Evolutionary conservation across 2,888 invertebrate genomes (phyloP).

Genomic region (Drosophila falleni): DNA sequence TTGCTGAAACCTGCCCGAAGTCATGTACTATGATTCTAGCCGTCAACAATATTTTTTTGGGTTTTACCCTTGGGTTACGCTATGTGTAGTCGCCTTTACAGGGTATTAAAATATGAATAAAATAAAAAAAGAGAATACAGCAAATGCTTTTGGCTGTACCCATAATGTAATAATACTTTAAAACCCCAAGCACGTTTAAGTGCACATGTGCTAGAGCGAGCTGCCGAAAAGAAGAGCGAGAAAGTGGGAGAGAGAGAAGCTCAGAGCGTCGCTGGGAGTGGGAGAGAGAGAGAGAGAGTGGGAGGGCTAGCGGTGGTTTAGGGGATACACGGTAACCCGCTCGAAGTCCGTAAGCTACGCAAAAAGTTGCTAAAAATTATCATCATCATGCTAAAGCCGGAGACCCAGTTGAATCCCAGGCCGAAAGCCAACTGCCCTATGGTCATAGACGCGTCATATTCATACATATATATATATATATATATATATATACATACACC

Average conservation of each 20-base stretch:
- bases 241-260: background rate
- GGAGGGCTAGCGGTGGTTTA: background rate
- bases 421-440: slow-evolving; percentile 36
- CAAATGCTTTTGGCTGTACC: slow-evolving; percentile 52
- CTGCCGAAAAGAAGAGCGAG: background rate
- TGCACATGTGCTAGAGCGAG: slow-evolving; percentile 49
- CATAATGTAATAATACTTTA: slow-evolving; percentile 65
- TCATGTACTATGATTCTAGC: too few species aligned
- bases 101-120: slow-evolving; percentile 36
- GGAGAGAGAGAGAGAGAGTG: background rate
- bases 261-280: background rate
- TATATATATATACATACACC: background rate
- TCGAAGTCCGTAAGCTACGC: slow-evolving; percentile 26
- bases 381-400: slow-evolving; percentile 48
- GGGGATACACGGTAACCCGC: slow-evolving; percentile 16
- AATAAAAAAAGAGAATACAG: slow-evolving; percentile 21
- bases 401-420: slow-evolving; percentile 18
- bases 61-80: background rate
- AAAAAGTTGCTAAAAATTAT: slow-evolving; percentile 76
- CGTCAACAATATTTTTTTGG: too few species aligned
- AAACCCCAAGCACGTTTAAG: slow-evolving; percentile 74
- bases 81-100: slow-evolving; percentile 20
- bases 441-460: slow-evolving; percentile 15
- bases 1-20: too few species aligned
- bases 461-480: background rate